phyloP scores from a whole-genome alignment of 2,797 vertebrate species.

The Lithobates pipiens region DNA sequence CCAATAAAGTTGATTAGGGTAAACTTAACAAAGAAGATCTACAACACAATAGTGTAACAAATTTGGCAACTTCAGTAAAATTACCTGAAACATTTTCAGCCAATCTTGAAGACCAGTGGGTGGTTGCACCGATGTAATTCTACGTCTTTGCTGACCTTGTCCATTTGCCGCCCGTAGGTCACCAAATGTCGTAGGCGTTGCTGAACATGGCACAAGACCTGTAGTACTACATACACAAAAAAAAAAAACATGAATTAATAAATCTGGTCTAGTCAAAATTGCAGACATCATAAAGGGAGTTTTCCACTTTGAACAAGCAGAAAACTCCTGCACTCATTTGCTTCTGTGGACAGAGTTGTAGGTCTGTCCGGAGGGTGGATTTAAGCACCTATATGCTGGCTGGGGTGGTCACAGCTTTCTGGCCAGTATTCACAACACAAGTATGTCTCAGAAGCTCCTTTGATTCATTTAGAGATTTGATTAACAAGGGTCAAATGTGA shows the following conservation, averaged over 20 bases:
- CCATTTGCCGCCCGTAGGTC: constrained; percentile 95
- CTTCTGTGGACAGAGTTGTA: too few species aligned
- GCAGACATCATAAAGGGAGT: too few species aligned
- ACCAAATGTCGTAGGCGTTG: constrained; percentile 97
- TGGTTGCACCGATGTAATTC: constrained; percentile 95
- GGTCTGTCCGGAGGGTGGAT: too few species aligned
- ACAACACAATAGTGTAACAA: not conserved
- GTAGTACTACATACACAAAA: constrained; percentile 80
- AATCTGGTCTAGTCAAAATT: not conserved
- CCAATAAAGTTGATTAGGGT: too few species aligned
- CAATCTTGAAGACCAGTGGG: constrained; percentile 97
- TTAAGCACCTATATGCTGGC: not conserved
- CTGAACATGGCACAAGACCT: constrained; percentile 93
- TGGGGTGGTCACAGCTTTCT: not conserved
- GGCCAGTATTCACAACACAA: not conserved
- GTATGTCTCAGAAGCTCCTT: not conserved
- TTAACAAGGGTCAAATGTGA: too few species aligned
- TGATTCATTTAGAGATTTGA: not conserved
- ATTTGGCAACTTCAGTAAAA: too few species aligned
- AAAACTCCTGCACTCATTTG: too few species aligned
- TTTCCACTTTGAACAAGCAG: not conserved
- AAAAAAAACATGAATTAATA: not conserved
- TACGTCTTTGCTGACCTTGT: constrained; percentile 94
- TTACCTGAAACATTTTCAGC: constrained; percentile 99
- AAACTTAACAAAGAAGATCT: too few species aligned